Base-by-base conservation (phyloP, 2,113 vertebrate species). In the Silurus meridionalis region DNA sequence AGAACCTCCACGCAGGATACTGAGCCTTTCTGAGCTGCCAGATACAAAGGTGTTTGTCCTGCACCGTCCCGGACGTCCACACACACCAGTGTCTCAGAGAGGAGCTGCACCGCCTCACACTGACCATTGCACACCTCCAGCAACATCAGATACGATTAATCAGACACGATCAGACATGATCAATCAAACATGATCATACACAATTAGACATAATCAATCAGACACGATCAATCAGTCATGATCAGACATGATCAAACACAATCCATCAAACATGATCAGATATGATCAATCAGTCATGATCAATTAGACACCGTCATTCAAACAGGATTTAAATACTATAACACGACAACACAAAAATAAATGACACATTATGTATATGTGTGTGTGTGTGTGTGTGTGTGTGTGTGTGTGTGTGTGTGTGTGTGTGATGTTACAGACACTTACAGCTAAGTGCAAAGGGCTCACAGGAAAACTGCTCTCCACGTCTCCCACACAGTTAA, bases 381-480 rank as follows among this genome's bases (percentile, higher is more conserved):
- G 37, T 37, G 37, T 37, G 63, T 64, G 25, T 28, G 66, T 67
- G n/a, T 66, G 64, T 13, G 64, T 37, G 64, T 72, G 69, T 72
- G 9, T 11, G 10, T 11, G 9, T 52, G 50, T n/a, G 21, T 25
- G 19, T 55, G 75, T 57, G 6, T 57, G n/a, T 23, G 46, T 78
- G n/a, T n/a, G 53, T 52, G 53, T 7, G n/a, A 67, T 71, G 6
- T 55, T 72, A 25, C 25, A 72, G 53, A 86, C 84, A 98, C 97
- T 98, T 85, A 99, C 98, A 95, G 97, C 97, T 95, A 99, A 96
- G 95, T 99, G 98, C 95, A 99, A 94, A 93, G 97, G 97, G 92
- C 98, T 99, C 93, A 98, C 96, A 84, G 97, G 97, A 92, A 97
- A 92, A 91, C 96, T 97, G 93, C 96, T 99, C 92, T 99, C 97